phyloP scores from a whole-genome alignment of 2,888 invertebrate genomes.

The Hirtodrosophila histrioides region DNA sequence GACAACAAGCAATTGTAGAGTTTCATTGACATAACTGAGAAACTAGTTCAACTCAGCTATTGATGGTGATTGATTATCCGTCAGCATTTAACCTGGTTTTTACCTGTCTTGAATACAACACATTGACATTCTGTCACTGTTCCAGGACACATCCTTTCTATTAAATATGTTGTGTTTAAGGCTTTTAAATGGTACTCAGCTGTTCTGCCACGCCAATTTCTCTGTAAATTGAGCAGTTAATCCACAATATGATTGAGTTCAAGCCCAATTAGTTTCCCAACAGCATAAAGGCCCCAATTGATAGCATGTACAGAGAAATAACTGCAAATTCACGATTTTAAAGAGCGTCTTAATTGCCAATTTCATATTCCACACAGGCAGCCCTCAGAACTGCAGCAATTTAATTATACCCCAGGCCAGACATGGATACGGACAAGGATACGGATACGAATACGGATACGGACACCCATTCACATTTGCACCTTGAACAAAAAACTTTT shows the following conservation, averaged over 20 bases:
- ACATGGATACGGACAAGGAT: conserved; percentile 9
- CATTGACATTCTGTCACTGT: too few species aligned
- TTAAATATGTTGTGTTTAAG: too few species aligned
- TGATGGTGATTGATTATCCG: too few species aligned
- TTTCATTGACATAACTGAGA: too few species aligned
- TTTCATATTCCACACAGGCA: conserved; percentile 17
- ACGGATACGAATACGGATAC: conserved; percentile 3
- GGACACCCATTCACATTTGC: conserved; percentile 35
- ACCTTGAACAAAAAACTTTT: conserved; percentile 65
- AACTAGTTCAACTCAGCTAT: too few species aligned
- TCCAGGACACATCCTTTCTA: too few species aligned
- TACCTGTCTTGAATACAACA: too few species aligned
- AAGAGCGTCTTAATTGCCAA: conserved; percentile 30
- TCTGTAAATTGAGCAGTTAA: too few species aligned
- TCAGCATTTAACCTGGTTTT: too few species aligned
- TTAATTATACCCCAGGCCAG: conserved; percentile 63
- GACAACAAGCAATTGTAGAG: too few species aligned
- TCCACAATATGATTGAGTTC: background rate
- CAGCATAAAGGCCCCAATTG: background rate
- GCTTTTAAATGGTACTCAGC: too few species aligned
- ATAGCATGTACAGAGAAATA: background rate
- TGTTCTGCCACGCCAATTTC: too few species aligned
- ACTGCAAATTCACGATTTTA: conserved; percentile 17
- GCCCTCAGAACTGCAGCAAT: conserved; percentile 46
- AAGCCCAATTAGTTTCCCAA: background rate